Evolutionary conservation across 2,888 invertebrate species (phyloP).

Genomic region (Agrochola macilenta): DNA sequence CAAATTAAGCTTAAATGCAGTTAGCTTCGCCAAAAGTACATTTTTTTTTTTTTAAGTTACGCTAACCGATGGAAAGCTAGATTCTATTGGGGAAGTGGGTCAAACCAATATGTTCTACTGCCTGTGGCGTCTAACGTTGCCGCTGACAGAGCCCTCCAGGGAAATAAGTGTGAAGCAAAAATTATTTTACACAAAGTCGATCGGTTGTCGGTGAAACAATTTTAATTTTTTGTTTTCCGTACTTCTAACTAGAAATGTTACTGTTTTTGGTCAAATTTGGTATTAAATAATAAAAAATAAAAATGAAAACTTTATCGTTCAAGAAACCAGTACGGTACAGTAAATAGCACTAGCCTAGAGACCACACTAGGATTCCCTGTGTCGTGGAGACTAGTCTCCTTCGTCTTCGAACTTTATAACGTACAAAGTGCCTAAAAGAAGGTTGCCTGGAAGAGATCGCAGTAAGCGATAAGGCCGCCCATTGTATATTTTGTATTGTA

Average conservation of each 20-base stretch:
- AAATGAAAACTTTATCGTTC: no score
- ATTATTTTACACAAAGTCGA: conserved; percentile 40
- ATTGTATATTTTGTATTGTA: no score
- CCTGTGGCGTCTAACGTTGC: conserved; percentile 29
- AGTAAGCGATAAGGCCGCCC: no score
- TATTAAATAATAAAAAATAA: no score
- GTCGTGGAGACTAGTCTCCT: no score
- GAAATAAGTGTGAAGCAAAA: conserved; percentile 56
- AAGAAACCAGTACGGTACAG: no score
- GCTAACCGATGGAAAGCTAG: not conserved
- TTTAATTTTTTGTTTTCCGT: conserved; percentile 22
- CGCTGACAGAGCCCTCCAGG: conserved; percentile 45
- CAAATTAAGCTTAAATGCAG: not conserved
- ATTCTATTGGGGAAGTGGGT: conserved; percentile 25
- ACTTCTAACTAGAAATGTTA: not conserved
- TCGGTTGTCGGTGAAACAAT: conserved; percentile 27
- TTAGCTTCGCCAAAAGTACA: not conserved
- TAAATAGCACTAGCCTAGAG: no score
- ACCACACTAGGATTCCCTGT: no score
- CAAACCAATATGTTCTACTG: conserved; percentile 36
- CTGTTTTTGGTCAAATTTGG: not conserved
- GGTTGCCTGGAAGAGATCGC: no score
- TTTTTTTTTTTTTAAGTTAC: not conserved
- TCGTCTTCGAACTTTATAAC: no score
- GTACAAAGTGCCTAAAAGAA: no score